A percentile compares a stretch with the other conserved stretches of the same genome.
Conservation (phyloP, 92 coral and sea anemone species). For the Bergia puertoricense region DNA sequence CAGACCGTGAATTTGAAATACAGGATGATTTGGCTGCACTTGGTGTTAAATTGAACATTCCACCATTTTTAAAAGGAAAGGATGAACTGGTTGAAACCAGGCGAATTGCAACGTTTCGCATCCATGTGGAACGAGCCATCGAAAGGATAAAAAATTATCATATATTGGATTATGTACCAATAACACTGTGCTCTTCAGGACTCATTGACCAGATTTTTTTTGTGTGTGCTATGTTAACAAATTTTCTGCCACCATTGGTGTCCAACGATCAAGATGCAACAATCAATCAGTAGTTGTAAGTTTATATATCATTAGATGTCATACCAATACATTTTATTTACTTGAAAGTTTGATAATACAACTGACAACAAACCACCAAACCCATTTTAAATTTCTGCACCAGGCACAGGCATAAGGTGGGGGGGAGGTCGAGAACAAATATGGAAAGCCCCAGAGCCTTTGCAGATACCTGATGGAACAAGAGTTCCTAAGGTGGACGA, state of each 20-base stretch:
- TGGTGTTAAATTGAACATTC: slow-evolving; percentile 51
- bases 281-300: too few relatives aligned
- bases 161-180: slow-evolving; percentile 55
- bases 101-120: slow-evolving; percentile 46
- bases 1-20: slow-evolving; percentile 55
- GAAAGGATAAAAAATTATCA: slow-evolving; percentile 54
- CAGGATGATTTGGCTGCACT: slow-evolving; percentile 54
- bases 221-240: slow-evolving; percentile 57
- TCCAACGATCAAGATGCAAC: slow-evolving; percentile 34
- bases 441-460: too few relatives aligned
- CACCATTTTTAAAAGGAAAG: slow-evolving; percentile 39
- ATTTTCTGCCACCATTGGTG: slow-evolving; percentile 58
- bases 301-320: too few relatives aligned
- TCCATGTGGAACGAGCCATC: slow-evolving; percentile 59
- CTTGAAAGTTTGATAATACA: too few relatives aligned
- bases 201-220: slow-evolving; percentile 49
- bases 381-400: too few relatives aligned
- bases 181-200: slow-evolving; percentile 55
- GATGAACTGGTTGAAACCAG: slow-evolving; percentile 53
- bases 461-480: too few relatives aligned
- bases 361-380: too few relatives aligned
- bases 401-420: too few relatives aligned
- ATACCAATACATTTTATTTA: too few relatives aligned
- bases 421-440: too few relatives aligned
- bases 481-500: too few relatives aligned